Conservation (phyloP, 2,113 vertebrate species). For the Neolamprologus ventralis region DNA sequence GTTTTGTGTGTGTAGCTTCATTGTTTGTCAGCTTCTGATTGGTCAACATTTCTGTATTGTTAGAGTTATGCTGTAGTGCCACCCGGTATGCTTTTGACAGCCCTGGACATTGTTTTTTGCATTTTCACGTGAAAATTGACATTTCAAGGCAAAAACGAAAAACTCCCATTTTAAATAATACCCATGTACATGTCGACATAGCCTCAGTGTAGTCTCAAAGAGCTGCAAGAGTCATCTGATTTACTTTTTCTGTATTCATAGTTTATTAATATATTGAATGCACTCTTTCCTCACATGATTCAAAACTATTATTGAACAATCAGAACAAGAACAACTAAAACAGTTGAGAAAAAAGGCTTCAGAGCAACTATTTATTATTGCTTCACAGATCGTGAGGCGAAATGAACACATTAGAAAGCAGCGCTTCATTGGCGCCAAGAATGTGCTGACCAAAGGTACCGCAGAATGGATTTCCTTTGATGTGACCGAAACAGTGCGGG, state of each 20-base stretch:
- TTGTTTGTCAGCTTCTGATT: not conserved
- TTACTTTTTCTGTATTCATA: not conserved
- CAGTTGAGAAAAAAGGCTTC: not conserved
- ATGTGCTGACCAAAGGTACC: conserved; percentile 80
- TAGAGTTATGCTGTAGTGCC: not conserved
- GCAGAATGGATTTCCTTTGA: conserved; percentile 88
- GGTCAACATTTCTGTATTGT: not conserved
- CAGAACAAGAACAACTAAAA: not conserved
- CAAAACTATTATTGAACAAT: not conserved
- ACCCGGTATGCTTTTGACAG: not conserved
- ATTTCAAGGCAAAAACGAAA: not conserved
- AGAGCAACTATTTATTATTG: not conserved
- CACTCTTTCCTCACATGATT: not conserved
- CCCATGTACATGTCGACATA: not conserved
- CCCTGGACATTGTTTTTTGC: not conserved
- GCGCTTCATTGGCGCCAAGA: conserved; percentile 85
- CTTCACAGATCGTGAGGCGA: conserved; percentile 77
- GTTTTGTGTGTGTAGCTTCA: not conserved
- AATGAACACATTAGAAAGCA: conserved; percentile 88
- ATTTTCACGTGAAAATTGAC: not conserved
- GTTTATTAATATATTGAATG: not conserved
- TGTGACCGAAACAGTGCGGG: conserved; percentile 86
- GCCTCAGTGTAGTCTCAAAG: not conserved
- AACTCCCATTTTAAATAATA: not conserved
- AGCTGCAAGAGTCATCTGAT: not conserved